Percentiles rank a stretch among this genome's conserved stretches.
phyloP scores from a whole-genome alignment of 2,797 vertebrate genomes.

The Cirrhinus mrigala region DNA sequence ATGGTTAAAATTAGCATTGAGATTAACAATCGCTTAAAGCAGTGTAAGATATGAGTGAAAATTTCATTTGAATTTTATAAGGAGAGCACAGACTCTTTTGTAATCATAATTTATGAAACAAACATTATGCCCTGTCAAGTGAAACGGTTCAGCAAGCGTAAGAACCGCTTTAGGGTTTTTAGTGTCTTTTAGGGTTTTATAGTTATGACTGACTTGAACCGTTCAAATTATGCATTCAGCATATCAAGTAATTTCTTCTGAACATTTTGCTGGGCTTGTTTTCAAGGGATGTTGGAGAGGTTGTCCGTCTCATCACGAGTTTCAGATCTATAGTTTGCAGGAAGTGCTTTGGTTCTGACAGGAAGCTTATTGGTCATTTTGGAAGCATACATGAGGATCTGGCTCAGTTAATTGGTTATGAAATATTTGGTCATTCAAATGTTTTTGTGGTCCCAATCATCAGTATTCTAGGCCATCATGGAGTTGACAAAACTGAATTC shows the following conservation, averaged over 20 bases:
- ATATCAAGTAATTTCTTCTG: background rate
- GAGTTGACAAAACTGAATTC: background rate
- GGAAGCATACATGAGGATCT: background rate
- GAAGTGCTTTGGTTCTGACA: background rate
- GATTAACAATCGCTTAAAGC: constrained; percentile 42
- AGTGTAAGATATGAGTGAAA: constrained; percentile 41
- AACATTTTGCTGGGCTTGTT: background rate
- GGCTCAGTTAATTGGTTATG: background rate
- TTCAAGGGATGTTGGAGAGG: background rate
- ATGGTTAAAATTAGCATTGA: constrained; percentile 57
- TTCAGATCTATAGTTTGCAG: background rate
- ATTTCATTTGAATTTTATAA: constrained; percentile 55
- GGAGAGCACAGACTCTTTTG: constrained; percentile 31
- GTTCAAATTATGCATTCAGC: background rate
- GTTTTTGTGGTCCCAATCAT: background rate
- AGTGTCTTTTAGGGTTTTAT: constrained; percentile 3
- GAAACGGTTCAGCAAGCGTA: constrained; percentile 42
- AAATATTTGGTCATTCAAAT: background rate
- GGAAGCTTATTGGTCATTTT: background rate
- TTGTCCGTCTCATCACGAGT: background rate
- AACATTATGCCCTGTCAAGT: constrained; percentile 35
- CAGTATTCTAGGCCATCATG: background rate
- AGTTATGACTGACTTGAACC: background rate
- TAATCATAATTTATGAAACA: constrained; percentile 48
- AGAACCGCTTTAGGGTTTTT: constrained; percentile 12